Evolutionary conservation across 2,113 vertebrate species (phyloP), one percentile per base, ranked within the genome.

Genomic region (Cyprinodon tularosa): DNA sequence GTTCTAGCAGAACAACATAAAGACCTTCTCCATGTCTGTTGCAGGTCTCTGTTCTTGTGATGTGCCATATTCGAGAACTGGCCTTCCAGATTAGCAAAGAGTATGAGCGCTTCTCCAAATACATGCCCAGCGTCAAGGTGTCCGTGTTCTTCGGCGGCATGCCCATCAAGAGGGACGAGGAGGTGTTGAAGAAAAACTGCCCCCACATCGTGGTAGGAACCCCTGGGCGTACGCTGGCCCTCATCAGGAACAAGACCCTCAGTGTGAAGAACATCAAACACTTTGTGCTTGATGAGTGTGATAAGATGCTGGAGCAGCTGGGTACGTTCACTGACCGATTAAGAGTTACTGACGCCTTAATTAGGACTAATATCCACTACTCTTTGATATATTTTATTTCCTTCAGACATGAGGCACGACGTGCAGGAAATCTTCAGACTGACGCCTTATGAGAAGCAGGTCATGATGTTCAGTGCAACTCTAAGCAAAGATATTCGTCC

Each of bases 1-100:
- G n/a, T n/a, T n/a, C n/a, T n/a, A n/a, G 8, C 40, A 8, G 4
- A 42, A 42, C 40, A 3, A 42, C 8, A 4, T 42, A 20, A 20
- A 53, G 50, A 53, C 0, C 15, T 2, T 62, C 36, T 8, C 13
- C 20, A 76, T 0, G 13, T 71, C 45, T 37, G 20, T 17, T 62
- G n/a, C 77, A 96, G 96, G 93, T 95, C 9, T 94, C 94, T n/a
- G 96, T 96, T 64, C 92, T 97, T 29, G 96, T 96, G 59, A 97
- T 96, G 95, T 96, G 96, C 82, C 96, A 97, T 85, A 97, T 95
- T 0, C 91, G 96, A 47, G 96, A 97, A 86, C 83, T 97, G 87
- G 96, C 96, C 66, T 97, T 97, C 91, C 96, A 97, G 91, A 97
- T 96, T 88, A 96, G 96, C 91, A 97, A 96, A 86, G 96, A 97